Evolutionary conservation across 1,140 invertebrate species (phyloP).

Genomic region (Pseudachorutes palmiensis): DNA sequence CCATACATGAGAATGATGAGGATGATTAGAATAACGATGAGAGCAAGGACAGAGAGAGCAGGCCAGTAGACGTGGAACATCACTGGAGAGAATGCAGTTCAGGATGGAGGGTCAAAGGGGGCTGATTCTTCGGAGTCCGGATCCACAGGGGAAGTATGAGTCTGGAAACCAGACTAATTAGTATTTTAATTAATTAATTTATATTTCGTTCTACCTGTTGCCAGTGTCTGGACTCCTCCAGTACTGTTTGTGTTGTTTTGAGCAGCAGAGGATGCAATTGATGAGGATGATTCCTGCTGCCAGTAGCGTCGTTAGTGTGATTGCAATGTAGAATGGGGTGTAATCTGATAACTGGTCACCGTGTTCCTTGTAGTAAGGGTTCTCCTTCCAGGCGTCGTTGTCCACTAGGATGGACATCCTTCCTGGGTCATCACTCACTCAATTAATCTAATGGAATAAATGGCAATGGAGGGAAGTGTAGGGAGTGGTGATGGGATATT

Average conservation of each 20-base stretch:
- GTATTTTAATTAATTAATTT: constrained; percentile 40
- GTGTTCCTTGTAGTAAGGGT: constrained; percentile 54
- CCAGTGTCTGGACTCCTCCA: constrained; percentile 75
- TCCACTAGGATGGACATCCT: constrained; percentile 54
- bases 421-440: too few species aligned
- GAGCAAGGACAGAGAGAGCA: constrained; percentile 56
- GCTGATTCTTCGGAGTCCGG: constrained; percentile 67
- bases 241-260: constrained; percentile 65
- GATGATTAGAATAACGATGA: constrained; percentile 63
- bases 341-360: constrained; percentile 52
- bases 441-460: too few species aligned
- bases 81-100: too few species aligned
- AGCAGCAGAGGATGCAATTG: constrained; percentile 68
- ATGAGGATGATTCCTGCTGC: constrained; percentile 58
- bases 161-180: constrained; percentile 56
- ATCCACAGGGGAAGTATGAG: constrained; percentile 75
- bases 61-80: constrained; percentile 64
- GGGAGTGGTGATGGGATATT: too few species aligned
- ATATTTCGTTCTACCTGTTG: constrained; percentile 44
- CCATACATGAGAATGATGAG: constrained; percentile 45
- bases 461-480: too few species aligned
- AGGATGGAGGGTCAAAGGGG: constrained; percentile 53
- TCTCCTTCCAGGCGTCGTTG: constrained; percentile 55
- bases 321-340: constrained; percentile 62
- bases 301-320: constrained; percentile 65